Evolutionary conservation across 1,140 invertebrate genomes (phyloP).

Genomic region (Episyrphus balteatus): DNA sequence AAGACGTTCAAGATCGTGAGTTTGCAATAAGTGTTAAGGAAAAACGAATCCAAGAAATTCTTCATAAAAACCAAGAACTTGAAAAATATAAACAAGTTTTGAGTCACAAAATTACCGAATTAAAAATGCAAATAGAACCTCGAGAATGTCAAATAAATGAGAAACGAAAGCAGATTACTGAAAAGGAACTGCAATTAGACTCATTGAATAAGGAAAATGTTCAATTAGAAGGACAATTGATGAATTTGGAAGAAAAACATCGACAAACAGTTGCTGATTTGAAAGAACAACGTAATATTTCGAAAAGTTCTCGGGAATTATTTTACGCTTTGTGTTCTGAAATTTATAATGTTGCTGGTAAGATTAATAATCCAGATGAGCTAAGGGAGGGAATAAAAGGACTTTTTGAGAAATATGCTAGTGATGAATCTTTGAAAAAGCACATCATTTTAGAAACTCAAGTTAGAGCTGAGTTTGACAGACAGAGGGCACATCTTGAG

Average conservation of each 20-base stretch:
- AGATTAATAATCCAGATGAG: slow-evolving; percentile 63
- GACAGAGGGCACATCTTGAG: slow-evolving; percentile 70
- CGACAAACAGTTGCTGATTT: slow-evolving; percentile 54
- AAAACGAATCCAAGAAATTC: slow-evolving; percentile 68
- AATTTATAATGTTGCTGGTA: slow-evolving; percentile 59
- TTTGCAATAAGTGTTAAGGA: slow-evolving; percentile 74
- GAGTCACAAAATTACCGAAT: slow-evolving; percentile 77
- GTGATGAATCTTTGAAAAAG: slow-evolving; percentile 50
- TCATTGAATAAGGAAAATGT: slow-evolving; percentile 48
- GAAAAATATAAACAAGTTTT: slow-evolving; percentile 86
- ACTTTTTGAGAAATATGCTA: slow-evolving; percentile 47
- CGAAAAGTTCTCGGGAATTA: slow-evolving; percentile 51
- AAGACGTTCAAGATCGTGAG: slow-evolving; percentile 68
- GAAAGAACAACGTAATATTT: slow-evolving; percentile 50
- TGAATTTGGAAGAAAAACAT: slow-evolving; percentile 65
- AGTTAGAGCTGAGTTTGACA: slow-evolving; percentile 62
- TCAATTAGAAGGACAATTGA: slow-evolving; percentile 57
- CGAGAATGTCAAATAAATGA: slow-evolving; percentile 67
- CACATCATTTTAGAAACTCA: slow-evolving; percentile 54
- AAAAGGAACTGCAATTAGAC: slow-evolving; percentile 56
- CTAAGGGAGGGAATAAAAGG: slow-evolving; percentile 67
- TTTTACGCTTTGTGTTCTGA: slow-evolving; percentile 67
- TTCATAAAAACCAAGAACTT: slow-evolving; percentile 74
- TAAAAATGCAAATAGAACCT: slow-evolving; percentile 75
- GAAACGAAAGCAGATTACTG: slow-evolving; percentile 65